phyloP scores from a whole-genome alignment of 2,797 vertebrate genomes.

The Nasua narica region DNA sequence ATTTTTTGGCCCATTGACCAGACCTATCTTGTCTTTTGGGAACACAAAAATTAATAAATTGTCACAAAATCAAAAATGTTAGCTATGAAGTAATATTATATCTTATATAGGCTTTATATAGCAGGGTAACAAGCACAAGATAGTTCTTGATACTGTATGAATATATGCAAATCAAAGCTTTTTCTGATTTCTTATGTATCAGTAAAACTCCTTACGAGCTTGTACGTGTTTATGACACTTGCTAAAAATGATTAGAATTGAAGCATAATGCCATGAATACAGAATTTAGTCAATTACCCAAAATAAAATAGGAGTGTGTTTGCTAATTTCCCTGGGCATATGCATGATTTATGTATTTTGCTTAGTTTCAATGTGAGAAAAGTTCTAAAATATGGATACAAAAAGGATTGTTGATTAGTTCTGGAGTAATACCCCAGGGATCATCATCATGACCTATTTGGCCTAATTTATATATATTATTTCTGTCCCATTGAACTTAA shows the following conservation, averaged over 20 bases:
- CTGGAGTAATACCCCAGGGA: not conserved
- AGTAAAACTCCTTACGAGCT: not conserved
- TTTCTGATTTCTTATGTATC: not conserved
- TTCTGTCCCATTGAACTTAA: not conserved
- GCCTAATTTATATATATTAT: not conserved
- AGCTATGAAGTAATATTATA: not conserved
- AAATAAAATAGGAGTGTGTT: not conserved
- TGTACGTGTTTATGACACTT: constrained; percentile 37
- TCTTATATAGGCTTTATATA: not conserved
- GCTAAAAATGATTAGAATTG: constrained; percentile 35
- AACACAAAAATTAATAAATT: not conserved
- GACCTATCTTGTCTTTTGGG: not conserved
- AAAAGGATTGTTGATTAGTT: not conserved
- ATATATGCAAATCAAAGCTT: not conserved
- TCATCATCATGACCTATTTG: not conserved
- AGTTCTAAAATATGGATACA: not conserved
- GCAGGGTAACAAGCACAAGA: not conserved
- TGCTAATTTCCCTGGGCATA: constrained; percentile 33
- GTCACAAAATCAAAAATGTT: not conserved
- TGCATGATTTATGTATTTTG: not conserved
- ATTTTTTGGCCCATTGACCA: not conserved
- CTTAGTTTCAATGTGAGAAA: not conserved
- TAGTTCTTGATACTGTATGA: not conserved
- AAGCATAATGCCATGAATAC: not conserved
- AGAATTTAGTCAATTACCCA: not conserved